Percentiles rank a stretch among this genome's conserved stretches.
phyloP scores from a whole-genome alignment of 1,140 invertebrate genomes.

The Neoseiulus cucumeris region DNA sequence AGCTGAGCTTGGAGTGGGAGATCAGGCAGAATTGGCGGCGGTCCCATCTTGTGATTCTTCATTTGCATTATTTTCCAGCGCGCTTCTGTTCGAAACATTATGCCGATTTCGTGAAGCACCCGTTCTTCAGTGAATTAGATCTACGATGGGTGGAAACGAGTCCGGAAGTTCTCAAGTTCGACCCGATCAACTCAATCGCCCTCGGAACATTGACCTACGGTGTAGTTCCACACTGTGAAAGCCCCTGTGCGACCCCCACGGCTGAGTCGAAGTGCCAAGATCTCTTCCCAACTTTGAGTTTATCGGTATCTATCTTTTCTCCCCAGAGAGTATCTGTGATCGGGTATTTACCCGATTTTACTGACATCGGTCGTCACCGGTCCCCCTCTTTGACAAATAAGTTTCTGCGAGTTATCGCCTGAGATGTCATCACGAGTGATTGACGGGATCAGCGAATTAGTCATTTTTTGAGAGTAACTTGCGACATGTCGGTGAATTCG shows the following conservation, averaged over 20 bases:
- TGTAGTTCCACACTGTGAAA: neutral
- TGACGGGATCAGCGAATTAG: no score
- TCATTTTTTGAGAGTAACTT: no score
- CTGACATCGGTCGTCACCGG: no score
- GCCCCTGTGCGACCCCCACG: neutral
- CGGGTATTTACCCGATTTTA: no score
- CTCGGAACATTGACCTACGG: conserved; percentile 1
- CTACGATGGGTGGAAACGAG: neutral
- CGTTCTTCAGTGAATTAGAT: neutral
- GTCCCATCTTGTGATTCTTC: no score
- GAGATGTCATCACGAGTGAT: no score
- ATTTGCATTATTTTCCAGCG: neutral
- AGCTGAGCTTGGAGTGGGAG: no score
- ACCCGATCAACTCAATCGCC: neutral
- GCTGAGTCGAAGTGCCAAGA: neutral
- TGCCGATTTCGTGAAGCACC: neutral
- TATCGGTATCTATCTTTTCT: neutral
- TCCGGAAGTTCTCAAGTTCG: neutral
- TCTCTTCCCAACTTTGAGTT: neutral
- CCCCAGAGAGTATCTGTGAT: no score
- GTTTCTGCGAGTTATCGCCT: no score
- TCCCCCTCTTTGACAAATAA: no score
- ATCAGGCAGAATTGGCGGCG: no score
- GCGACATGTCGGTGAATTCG: no score
- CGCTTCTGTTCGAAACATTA: neutral